Base-by-base conservation (phyloP, 2,888 invertebrate species). In the Cryptocheilus praepositus region DNA sequence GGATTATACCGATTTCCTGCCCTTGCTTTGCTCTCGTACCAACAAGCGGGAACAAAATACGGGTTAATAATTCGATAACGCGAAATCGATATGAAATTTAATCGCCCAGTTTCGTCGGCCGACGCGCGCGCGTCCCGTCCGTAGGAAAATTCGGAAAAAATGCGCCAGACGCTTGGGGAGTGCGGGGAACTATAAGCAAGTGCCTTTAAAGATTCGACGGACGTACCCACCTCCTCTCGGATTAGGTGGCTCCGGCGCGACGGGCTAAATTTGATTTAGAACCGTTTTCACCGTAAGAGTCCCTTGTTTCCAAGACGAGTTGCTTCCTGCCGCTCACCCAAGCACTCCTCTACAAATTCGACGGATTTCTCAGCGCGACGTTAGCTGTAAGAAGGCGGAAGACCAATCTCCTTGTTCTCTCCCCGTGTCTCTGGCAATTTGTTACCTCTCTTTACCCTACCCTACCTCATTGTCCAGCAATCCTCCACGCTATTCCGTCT, bases 301-400 rank as follows among this genome's bases (percentile, higher is more conserved):
- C 60, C 51, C 64, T 63, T 70, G 64, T 67, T 68, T 65, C 60
- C 57, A 57, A 63, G 74, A 70, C 65, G 63, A 70, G 67, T 70
- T 68, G 57, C 64, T 72, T 69, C 74, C 36, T 64, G 73, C 49
- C 60, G 57, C 16, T 49, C 58, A 57, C 43, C 61, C 59, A 53
- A 63, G 54, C 64, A 73, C 19, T 57, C 36, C 70, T 59, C 70
- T 69, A 70, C 66, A 76, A 81, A 79, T 82, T 81, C 82, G 79
- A 73, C 76, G 77, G 75, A 76, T 77, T 76, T 75, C 76, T 64
- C 73, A 65, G 61, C 68, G 74, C 63, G 62, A 63, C 60, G 68
- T 69, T 70, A 64, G 67, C 67, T 61, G 71, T 71, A 76, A 76
- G 70, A 71, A 80, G 54, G 65, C 68, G 22, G 56, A 60, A 59